A percentile compares a stretch with the other conserved stretches of the same genome.
Evolutionary conservation across 2,888 invertebrate species (phyloP).

Genomic region (Schrankia costaestrigalis): DNA sequence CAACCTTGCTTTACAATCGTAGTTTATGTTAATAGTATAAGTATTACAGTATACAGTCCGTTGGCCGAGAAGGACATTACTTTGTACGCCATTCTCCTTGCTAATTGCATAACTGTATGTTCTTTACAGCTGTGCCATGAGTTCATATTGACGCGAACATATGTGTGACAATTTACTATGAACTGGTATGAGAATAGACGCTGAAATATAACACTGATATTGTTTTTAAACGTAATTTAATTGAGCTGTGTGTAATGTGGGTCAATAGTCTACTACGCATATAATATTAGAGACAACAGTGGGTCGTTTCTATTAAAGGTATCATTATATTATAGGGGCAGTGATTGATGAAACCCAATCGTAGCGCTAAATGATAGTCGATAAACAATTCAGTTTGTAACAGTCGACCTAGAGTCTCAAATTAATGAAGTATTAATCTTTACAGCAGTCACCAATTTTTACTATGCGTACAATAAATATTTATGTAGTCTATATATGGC

Average conservation of each 20-base stretch:
- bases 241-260: constrained; percentile 11
- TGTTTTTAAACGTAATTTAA: not conserved
- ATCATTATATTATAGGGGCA: too few species aligned
- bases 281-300: too few species aligned
- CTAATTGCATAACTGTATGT: constrained; percentile 60
- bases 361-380: too few species aligned
- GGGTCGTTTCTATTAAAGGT: too few species aligned
- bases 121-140: constrained; percentile 31
- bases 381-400: too few species aligned
- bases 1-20: constrained; percentile 38
- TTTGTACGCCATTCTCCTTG: constrained; percentile 44
- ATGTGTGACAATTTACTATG: constrained; percentile 30
- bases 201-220: constrained; percentile 9
- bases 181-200: constrained; percentile 19
- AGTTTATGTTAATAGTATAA: constrained; percentile 36
- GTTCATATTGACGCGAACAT: constrained; percentile 24
- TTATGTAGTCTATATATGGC: too few species aligned
- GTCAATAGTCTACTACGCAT: too few species aligned
- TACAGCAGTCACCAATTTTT: too few species aligned
- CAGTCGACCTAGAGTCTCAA: too few species aligned
- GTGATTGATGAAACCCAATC: too few species aligned
- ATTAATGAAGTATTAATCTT: too few species aligned
- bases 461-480: too few species aligned
- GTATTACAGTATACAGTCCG: constrained; percentile 40
- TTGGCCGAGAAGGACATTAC: constrained; percentile 52